A percentile compares a stretch with the other conserved stretches of the same genome.
Conservation (phyloP, 1,140 invertebrate genomes). For the Drosophila auraria region DNA sequence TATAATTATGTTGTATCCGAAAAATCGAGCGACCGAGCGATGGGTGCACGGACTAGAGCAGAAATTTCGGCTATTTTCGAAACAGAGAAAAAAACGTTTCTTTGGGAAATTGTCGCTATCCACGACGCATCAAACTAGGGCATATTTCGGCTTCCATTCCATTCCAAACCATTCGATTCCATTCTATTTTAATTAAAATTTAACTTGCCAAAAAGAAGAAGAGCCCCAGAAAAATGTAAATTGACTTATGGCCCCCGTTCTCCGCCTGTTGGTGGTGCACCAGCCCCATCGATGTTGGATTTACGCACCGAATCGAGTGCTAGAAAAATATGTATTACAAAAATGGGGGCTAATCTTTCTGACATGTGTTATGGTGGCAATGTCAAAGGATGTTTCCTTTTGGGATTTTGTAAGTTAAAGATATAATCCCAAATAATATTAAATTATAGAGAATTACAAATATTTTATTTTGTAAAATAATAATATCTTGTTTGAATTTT, state of each 20-base stretch:
- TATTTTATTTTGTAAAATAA: neutral
- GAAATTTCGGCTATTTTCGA: constrained; percentile 66
- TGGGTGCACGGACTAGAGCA: constrained; percentile 52
- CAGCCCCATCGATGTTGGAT: constrained; percentile 41
- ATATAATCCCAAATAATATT: too few species aligned
- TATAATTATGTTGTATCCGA: constrained; percentile 79
- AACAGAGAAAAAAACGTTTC: constrained; percentile 37
- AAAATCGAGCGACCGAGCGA: constrained; percentile 36
- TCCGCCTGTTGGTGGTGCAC: constrained; percentile 33
- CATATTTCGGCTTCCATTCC: constrained; percentile 5
- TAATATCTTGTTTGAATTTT: neutral
- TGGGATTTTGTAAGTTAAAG: neutral
- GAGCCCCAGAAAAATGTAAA: constrained; percentile 48
- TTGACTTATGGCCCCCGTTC: constrained; percentile 59
- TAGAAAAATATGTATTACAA: constrained; percentile 42
- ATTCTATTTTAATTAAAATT: constrained; percentile 80
- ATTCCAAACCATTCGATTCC: constrained; percentile 42
- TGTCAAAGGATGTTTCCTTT: neutral
- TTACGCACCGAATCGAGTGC: constrained; percentile 47
- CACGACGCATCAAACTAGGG: constrained; percentile 35
- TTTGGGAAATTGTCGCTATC: constrained; percentile 60
- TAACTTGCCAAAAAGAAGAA: constrained; percentile 63
- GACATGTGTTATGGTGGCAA: constrained; percentile 18
- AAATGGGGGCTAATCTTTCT: constrained; percentile 42
- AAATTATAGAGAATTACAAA: too few species aligned